Evolutionary conservation across 2,888 invertebrate genomes (phyloP).

Genomic region (Drosophila monieri): DNA sequence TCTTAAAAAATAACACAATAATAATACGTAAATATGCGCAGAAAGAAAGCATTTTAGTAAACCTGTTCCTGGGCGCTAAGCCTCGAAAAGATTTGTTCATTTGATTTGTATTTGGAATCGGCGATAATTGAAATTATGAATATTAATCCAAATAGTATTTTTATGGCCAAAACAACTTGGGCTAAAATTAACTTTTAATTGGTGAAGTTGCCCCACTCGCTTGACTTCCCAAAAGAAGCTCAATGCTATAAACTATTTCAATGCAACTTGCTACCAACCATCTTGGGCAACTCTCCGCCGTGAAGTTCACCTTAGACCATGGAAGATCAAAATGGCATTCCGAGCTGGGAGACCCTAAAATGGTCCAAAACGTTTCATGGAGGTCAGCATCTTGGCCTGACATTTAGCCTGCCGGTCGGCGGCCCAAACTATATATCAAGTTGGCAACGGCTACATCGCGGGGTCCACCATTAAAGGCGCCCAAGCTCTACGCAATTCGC

Average conservation of each 20-base stretch:
- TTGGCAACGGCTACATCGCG: conserved; percentile 10
- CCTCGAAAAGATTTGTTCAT: conserved; percentile 24
- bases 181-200: conserved; percentile 8
- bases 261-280: conserved; percentile 12
- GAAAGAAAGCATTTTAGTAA: conserved; percentile 40
- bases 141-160: conserved; percentile 6
- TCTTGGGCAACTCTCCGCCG: conserved; percentile 18
- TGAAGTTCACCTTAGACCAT: conserved; percentile 39
- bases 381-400: conserved; percentile 67
- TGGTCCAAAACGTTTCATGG: conserved; percentile 67
- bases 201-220: conserved; percentile 4
- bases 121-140: conserved; percentile 53
- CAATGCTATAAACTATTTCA: conserved; percentile 8
- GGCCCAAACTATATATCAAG: conserved; percentile 52
- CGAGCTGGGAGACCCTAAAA: conserved; percentile 64
- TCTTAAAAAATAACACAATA: conserved; percentile 2
- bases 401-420: conserved; percentile 53
- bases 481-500: conserved; percentile 65
- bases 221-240: conserved; percentile 1
- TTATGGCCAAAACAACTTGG: conserved; percentile 4
- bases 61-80: conserved; percentile 54
- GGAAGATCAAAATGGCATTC: conserved; percentile 60
- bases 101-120: conserved; percentile 28
- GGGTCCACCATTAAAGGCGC: conserved; percentile 27
- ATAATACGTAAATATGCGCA: conserved; percentile 7